Base-by-base conservation (phyloP, 1,140 invertebrate genomes). In the Drosophila nigromelanica region DNA sequence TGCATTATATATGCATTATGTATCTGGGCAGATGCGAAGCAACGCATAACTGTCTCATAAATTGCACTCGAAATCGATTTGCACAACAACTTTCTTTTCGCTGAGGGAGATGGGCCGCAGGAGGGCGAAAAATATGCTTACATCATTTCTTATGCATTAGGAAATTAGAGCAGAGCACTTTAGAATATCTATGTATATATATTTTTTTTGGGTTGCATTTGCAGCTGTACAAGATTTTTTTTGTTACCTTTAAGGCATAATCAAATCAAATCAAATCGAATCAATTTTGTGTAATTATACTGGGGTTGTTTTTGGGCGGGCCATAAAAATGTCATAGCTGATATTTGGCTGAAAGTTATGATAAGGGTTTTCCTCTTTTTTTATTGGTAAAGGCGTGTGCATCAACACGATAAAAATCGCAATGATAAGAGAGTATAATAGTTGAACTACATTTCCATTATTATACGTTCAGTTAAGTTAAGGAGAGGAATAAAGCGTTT, bases 11-110 rank as follows among this genome's bases (percentile, higher is more conserved):
- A 7, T 66, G 15, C 5, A 33, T 55, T 55, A n/a, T 78, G 62
- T 35, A 35, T 59, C 59, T 67, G 33, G 27, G 39, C 69, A 72
- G 62, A 58, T 72, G 69, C 52, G n/a, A n/a, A 68, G 47, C 51
- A 64, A 52, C 42, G 58, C 59, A 56, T 33, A 73, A 54, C 68
- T 76, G 80, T 83, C 81, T 56, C 81, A 85, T 85, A 85, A 85
- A 85, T 86, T 85, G 78, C 81, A 75, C 69, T 76, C 56, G 76
- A 51, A 67, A 83, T 75, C 63, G 72, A 76, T 83, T 78, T 83
- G 82, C 56, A 58, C 55, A 76, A 73, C 48, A 66, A 50, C 33
- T 30, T 55, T 58, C 27, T 8, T 40, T 59, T 42, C 58, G 21
- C 33, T 14, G n/a, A 37, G 63, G 62, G 60, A 59, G 42, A 45